Percentiles rank a stretch among this genome's conserved stretches.
phyloP scores from a whole-genome alignment of 2,888 invertebrate genomes.

The Linnaemya tessellans region DNA sequence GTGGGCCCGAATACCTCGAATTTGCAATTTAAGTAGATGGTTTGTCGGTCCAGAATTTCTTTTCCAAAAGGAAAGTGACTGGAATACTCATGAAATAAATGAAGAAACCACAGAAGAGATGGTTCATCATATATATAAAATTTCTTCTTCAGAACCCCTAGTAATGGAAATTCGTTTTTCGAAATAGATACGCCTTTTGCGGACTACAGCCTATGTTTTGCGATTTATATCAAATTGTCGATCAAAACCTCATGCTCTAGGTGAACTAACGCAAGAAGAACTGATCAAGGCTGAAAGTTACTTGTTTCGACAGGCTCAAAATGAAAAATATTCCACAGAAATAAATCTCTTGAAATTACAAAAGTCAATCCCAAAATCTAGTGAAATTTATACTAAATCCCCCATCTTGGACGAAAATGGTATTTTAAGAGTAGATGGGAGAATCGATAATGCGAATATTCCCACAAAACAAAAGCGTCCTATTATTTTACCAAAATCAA shows the following conservation, averaged over 20 bases:
- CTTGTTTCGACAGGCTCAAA: constrained; percentile 58
- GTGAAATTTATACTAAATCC: constrained; percentile 37
- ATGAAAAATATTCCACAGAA: constrained; percentile 44
- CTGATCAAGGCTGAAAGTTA: constrained; percentile 37
- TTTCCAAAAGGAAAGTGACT: constrained; percentile 14
- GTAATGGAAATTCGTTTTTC: constrained; percentile 43
- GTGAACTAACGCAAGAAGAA: constrained; percentile 54
- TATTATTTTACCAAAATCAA: constrained; percentile 58
- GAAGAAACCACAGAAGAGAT: constrained; percentile 25
- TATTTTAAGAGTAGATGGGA: constrained; percentile 49
- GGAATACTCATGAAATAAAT: constrained; percentile 6
- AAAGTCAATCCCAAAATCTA: constrained; percentile 17
- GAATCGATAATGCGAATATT: constrained; percentile 45
- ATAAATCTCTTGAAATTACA: constrained; percentile 25
- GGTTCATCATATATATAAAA: background rate
- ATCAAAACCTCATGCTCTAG: background rate
- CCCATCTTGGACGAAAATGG: constrained; percentile 35
- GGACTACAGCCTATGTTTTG: constrained; percentile 43
- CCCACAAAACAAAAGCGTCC: constrained; percentile 40
- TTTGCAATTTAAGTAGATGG: constrained; percentile 41
- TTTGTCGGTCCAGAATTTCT: constrained; percentile 46
- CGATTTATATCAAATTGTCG: constrained; percentile 50
- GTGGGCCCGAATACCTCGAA: constrained; percentile 8
- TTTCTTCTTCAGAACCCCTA: background rate
- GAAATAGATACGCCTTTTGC: constrained; percentile 42